Evolutionary conservation across 1,140 invertebrate species (phyloP).

Genomic region (Drosophila aff.): DNA sequence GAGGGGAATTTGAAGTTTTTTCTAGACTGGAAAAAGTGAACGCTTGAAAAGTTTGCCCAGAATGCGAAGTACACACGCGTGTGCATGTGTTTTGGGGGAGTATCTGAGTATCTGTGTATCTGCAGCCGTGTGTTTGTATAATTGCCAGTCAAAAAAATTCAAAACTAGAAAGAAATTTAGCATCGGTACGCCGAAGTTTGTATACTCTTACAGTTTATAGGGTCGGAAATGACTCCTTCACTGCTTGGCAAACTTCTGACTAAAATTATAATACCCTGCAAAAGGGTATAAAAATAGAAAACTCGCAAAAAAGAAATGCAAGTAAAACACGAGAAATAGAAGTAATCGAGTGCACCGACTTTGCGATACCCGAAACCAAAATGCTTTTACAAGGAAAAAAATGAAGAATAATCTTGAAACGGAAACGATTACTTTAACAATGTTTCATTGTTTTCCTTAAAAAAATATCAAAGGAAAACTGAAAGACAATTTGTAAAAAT

Average conservation of each 20-base stretch:
- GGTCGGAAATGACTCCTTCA: too few relatives aligned
- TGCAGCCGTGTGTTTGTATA: conserved; percentile 40
- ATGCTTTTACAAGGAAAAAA: neutral
- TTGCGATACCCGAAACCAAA: neutral
- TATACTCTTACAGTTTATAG: too few relatives aligned
- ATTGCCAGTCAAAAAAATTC: conserved; percentile 47
- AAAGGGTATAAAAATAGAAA: neutral
- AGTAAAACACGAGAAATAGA: conserved; percentile 2
- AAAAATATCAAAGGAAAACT: neutral
- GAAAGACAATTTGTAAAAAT: too few relatives aligned
- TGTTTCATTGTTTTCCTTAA: neutral
- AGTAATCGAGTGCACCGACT: conserved; percentile 8
- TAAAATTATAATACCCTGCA: too few relatives aligned
- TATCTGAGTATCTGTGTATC: conserved; percentile 38
- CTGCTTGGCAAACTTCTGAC: too few relatives aligned
- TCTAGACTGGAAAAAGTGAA: conserved; percentile 26
- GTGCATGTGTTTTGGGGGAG: neutral
- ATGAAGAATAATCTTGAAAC: neutral
- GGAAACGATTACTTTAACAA: neutral
- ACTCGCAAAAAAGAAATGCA: neutral
- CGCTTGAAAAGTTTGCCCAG: conserved; percentile 60
- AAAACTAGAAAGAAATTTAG: neutral
- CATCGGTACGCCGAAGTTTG: too few relatives aligned
- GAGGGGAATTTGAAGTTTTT: conserved; percentile 2
- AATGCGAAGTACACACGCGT: conserved; percentile 12